Evolutionary conservation across 1,140 invertebrate species (phyloP).

Genomic region (Drosophila baimaii): DNA sequence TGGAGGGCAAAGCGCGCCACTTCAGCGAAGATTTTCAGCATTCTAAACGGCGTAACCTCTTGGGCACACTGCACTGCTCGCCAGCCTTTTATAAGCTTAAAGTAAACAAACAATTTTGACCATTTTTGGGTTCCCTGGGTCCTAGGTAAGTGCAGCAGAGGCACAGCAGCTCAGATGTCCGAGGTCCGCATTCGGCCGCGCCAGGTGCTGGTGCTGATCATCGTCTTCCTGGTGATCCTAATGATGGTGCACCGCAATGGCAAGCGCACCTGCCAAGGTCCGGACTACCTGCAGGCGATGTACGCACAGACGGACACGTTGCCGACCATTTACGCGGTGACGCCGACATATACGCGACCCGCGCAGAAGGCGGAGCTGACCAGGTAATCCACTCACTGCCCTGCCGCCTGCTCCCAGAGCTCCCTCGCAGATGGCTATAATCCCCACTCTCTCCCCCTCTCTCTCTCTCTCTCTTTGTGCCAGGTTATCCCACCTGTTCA

Average conservation of each 20-base stretch:
- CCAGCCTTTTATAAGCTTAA: neutral
- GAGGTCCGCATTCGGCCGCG: conserved; percentile 80
- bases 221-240: conserved; percentile 73
- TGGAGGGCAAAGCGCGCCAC: too few species aligned
- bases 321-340: conserved; percentile 94
- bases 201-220: conserved; percentile 76
- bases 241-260: conserved; percentile 77
- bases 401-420: neutral
- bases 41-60: neutral
- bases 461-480: neutral
- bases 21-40: too few species aligned
- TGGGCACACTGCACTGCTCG: neutral
- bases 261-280: conserved; percentile 72
- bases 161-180: conserved; percentile 56
- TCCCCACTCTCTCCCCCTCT: too few species aligned
- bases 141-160: neutral
- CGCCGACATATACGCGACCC: conserved; percentile 94
- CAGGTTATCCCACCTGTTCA: conserved; percentile 94
- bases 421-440: neutral
- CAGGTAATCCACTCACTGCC: conserved; percentile 85
- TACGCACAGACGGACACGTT: conserved; percentile 84
- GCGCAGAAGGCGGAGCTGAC: conserved; percentile 98
- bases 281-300: conserved; percentile 72
- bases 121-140: neutral
- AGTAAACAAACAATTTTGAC: conserved; percentile 12